Conservation (phyloP, 2,888 invertebrate genomes). For the Yponomeuta plumbellus region DNA sequence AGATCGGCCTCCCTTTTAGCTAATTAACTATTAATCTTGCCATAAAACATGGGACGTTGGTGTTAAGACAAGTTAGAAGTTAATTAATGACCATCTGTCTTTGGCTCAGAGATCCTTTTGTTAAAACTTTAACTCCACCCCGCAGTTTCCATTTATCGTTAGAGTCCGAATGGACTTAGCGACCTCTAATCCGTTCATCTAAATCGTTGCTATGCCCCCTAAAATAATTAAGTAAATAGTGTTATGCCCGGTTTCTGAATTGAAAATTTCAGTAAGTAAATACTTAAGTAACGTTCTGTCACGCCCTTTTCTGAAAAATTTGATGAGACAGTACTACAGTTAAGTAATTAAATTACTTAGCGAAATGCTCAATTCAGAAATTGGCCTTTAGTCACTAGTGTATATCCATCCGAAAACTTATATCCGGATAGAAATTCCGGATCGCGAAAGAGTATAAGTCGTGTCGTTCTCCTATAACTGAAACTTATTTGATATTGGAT, state of each 20-base stretch:
- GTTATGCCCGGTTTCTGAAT: no score
- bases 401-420: no score
- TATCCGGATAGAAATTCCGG: no score
- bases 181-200: slow-evolving; percentile 57
- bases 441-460: no score
- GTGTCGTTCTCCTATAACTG: no score
- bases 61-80: slow-evolving; percentile 12
- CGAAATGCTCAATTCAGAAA: no score
- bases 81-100: slow-evolving; percentile 19
- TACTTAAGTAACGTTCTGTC: no score
- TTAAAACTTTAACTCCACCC: slow-evolving; percentile 26
- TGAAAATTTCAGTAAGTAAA: no score
- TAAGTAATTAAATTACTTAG: no score
- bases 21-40: slow-evolving; percentile 9
- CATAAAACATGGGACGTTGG: not conserved
- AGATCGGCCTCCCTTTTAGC: not conserved
- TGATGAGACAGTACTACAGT: no score
- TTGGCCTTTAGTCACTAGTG: not conserved
- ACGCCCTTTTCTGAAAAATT: no score
- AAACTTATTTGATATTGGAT: no score
- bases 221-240: not conserved
- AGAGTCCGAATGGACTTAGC: slow-evolving; percentile 51
- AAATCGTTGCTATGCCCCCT: slow-evolving; percentile 46
- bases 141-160: slow-evolving; percentile 51
- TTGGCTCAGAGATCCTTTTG: slow-evolving; percentile 20